phyloP scores from a whole-genome alignment of 2,888 invertebrate species.

The Tortrix viridana region DNA sequence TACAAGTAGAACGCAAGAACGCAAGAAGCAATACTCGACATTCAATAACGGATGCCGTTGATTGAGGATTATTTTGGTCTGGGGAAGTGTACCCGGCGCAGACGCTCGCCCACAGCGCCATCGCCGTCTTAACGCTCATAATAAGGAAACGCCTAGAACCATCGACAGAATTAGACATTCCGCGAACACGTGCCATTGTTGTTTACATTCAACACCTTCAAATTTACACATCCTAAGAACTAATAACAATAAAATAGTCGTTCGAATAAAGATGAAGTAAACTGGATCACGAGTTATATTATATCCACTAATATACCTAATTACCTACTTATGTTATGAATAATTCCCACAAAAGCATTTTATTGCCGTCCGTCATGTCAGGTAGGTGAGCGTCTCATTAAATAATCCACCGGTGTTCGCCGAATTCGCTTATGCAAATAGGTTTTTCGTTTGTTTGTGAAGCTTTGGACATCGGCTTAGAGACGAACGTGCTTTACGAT shows the following conservation, averaged over 20 bases:
- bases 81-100: conserved; percentile 65
- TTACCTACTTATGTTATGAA: no score
- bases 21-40: conserved; percentile 52
- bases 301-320: conserved; percentile 42
- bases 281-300: conserved; percentile 33
- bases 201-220: conserved; percentile 19
- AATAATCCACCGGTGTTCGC: conserved; percentile 63
- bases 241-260: neutral
- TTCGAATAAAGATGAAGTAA: neutral
- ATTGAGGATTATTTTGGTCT: conserved; percentile 80
- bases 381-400: conserved; percentile 55
- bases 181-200: conserved; percentile 48
- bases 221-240: neutral
- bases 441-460: conserved; percentile 53
- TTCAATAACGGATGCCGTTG: conserved; percentile 75
- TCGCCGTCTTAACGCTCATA: conserved; percentile 52
- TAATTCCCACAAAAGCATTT: conserved; percentile 53
- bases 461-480: conserved; percentile 55
- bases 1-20: conserved; percentile 21
- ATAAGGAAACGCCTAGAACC: conserved; percentile 44
- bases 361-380: conserved; percentile 55
- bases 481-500: conserved; percentile 54
- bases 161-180: conserved; percentile 55
- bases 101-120: conserved; percentile 51
- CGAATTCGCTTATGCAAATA: conserved; percentile 67